These are phyloP conservation scores for Forficula auricularia DNA, from an alignment of 1,140 invertebrate genomes.

Conservation along the genomic window DNA sequence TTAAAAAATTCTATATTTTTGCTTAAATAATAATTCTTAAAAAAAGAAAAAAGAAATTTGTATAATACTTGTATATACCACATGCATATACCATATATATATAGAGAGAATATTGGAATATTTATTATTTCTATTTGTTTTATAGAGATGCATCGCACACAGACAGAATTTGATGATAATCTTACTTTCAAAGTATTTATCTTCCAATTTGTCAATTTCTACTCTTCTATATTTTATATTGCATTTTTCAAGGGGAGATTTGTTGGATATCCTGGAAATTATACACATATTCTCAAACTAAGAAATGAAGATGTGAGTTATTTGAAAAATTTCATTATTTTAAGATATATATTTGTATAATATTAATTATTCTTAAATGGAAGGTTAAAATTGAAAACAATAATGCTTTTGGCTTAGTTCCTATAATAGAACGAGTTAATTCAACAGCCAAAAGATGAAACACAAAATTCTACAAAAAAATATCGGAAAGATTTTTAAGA, in stretches of 20 bases:
- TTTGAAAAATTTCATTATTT: background rate
- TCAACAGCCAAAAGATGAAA: no score
- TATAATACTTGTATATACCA: no score
- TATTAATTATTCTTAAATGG: background rate
- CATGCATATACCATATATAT: no score
- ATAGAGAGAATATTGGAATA: no score
- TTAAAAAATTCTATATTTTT: no score
- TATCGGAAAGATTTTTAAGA: no score
- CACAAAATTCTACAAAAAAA: no score
- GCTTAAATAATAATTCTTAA: no score
- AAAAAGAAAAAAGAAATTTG: no score
- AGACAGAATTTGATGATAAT: conserved; percentile 70
- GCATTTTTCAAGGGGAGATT: conserved; percentile 72
- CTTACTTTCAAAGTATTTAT: conserved; percentile 71
- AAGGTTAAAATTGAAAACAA: background rate
- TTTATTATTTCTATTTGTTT: conserved; percentile 22
- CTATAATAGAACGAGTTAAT: background rate
- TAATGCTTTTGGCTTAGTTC: no score
- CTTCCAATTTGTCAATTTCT: conserved; percentile 77
- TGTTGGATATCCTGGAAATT: conserved; percentile 57
- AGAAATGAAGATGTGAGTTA: conserved; percentile 47
- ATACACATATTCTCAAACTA: conserved; percentile 47
- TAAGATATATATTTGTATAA: background rate
- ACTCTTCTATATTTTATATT: conserved; percentile 72
- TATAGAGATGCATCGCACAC: conserved; percentile 63